Conservation (phyloP, 2,888 invertebrate species). For the Papilio demoleus region DNA sequence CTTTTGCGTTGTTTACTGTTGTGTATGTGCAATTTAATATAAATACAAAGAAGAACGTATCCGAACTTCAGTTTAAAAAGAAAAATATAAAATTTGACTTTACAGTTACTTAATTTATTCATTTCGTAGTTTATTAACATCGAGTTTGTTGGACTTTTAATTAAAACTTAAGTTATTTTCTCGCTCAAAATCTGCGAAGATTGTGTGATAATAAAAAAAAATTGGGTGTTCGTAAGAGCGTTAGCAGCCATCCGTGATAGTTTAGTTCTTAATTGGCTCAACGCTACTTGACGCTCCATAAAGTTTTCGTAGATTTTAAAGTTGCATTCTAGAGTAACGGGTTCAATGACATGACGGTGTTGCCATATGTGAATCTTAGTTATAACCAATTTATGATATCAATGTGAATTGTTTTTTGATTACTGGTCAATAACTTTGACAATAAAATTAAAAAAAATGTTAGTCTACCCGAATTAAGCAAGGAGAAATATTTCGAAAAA, state of each 20-base stretch:
- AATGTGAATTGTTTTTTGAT: slow-evolving; percentile 3
- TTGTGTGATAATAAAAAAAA: slow-evolving; percentile 47
- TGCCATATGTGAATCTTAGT: slow-evolving; percentile 44
- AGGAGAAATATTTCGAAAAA: too few relatives aligned
- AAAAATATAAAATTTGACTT: neutral
- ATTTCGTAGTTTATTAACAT: slow-evolving; percentile 15
- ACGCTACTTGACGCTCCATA: slow-evolving; percentile 76
- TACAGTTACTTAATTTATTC: slow-evolving; percentile 19
- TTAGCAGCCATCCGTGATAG: slow-evolving; percentile 65
- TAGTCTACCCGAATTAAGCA: too few relatives aligned
- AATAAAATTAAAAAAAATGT: too few relatives aligned
- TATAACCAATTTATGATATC: slow-evolving; percentile 10
- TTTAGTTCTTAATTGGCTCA: slow-evolving; percentile 70
- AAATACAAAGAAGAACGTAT: too few relatives aligned
- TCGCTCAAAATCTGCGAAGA: slow-evolving; percentile 29
- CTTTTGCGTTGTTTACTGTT: slow-evolving; percentile 14
- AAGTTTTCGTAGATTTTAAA: slow-evolving; percentile 70
- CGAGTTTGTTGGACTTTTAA: slow-evolving; percentile 40
- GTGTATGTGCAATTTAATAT: neutral
- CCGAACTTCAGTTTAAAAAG: too few relatives aligned
- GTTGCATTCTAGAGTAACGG: slow-evolving; percentile 61
- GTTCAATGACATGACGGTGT: slow-evolving; percentile 63
- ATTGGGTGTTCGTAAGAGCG: slow-evolving; percentile 51
- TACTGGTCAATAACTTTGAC: neutral
- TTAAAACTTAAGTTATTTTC: slow-evolving; percentile 34